Conservation (phyloP, 2,888 invertebrate species). For the Eretmocerus hayati region DNA sequence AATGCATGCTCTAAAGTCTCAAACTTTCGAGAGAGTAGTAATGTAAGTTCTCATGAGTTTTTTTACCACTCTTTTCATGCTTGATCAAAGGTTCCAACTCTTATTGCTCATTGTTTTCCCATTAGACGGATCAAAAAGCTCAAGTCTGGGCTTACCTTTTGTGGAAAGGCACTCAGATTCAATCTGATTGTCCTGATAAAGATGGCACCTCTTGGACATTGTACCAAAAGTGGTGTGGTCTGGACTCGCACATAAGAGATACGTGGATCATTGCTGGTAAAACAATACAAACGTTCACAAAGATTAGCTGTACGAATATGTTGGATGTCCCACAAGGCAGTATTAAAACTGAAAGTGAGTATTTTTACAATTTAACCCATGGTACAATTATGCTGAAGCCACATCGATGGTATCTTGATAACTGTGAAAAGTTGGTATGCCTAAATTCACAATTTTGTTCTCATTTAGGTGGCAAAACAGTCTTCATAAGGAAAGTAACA, state of each 20-base stretch:
- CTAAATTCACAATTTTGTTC: background rate
- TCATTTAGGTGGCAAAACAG: constrained; percentile 32
- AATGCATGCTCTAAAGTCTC: constrained; percentile 58
- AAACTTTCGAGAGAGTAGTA: constrained; percentile 56
- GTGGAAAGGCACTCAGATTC: constrained; percentile 64
- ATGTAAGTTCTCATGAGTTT: constrained; percentile 48
- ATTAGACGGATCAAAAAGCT: constrained; percentile 68
- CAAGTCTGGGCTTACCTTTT: constrained; percentile 80
- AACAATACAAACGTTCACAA: constrained; percentile 65
- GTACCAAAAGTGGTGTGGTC: constrained; percentile 77
- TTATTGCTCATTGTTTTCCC: constrained; percentile 18
- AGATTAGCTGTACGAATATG: constrained; percentile 62
- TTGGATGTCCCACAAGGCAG: constrained; percentile 47
- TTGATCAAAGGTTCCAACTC: background rate
- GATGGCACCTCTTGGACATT: constrained; percentile 68
- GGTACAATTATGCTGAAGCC: background rate
- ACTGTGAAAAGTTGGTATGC: background rate
- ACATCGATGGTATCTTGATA: background rate
- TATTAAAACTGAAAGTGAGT: constrained; percentile 17
- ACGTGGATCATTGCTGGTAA: constrained; percentile 76
- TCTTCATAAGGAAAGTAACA: constrained; percentile 42
- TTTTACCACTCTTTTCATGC: constrained; percentile 4
- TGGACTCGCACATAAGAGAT: constrained; percentile 65
- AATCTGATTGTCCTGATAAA: constrained; percentile 47
- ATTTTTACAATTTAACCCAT: background rate